Percentiles rank a stretch among this genome's conserved stretches.
Evolutionary conservation across 2,888 invertebrate genomes (phyloP).

Genomic region (Philaethria dido): DNA sequence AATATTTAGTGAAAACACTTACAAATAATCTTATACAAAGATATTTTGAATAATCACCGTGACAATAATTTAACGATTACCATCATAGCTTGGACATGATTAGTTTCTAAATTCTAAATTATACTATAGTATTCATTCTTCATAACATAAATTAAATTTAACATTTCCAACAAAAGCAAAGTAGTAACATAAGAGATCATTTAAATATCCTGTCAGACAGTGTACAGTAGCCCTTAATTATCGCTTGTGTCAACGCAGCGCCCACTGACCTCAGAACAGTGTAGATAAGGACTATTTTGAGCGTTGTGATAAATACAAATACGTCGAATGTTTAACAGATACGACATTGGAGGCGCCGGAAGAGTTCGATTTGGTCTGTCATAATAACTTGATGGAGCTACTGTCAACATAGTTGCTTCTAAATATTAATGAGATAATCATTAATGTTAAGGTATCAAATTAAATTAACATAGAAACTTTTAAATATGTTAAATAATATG

Average conservation of each 20-base stretch:
- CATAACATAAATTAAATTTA: too few species aligned
- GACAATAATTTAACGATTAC: too few species aligned
- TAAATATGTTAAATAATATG: neutral
- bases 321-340: conserved; percentile 73
- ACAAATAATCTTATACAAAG: too few species aligned
- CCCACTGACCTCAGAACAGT: conserved; percentile 79
- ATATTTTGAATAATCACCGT: too few species aligned
- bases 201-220: conserved; percentile 6
- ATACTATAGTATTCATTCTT: too few species aligned
- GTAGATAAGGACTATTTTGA: conserved; percentile 82
- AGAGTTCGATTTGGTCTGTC: conserved; percentile 59
- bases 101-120: too few species aligned
- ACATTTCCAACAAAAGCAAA: too few species aligned
- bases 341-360: conserved; percentile 73
- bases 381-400: conserved; percentile 44
- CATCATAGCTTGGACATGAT: too few species aligned
- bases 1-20: too few species aligned
- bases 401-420: conserved; percentile 42
- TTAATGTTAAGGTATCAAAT: neutral
- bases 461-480: neutral
- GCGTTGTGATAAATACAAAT: conserved; percentile 75
- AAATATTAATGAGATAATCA: neutral
- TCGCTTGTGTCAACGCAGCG: conserved; percentile 69
- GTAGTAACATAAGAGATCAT: too few species aligned
- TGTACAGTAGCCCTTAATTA: conserved; percentile 52